phyloP scores from a whole-genome alignment of 2,113 vertebrate species.

The Dipodomys ordii region DNA sequence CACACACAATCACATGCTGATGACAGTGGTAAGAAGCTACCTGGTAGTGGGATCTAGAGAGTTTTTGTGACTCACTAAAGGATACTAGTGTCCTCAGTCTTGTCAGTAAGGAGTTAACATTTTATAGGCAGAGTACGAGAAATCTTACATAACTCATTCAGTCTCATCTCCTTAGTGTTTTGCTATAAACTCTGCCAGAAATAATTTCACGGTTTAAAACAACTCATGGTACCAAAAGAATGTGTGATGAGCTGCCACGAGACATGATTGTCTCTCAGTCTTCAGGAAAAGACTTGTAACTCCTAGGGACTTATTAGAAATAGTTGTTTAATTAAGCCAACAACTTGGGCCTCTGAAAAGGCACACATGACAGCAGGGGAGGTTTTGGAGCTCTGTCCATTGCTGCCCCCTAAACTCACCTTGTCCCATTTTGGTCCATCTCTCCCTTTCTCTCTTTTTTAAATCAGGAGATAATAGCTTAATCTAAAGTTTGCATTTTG shows the following conservation, averaged over 20 bases:
- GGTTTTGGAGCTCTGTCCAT: background rate
- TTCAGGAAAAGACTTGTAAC: constrained; percentile 83
- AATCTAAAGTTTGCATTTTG: background rate
- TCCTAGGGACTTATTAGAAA: constrained; percentile 85
- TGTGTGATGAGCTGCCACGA: constrained; percentile 87
- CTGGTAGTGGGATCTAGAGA: background rate
- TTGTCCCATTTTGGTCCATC: background rate
- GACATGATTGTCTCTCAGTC: constrained; percentile 85
- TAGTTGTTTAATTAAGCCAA: constrained; percentile 86
- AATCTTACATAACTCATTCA: constrained; percentile 87
- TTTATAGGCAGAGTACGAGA: constrained; percentile 55
- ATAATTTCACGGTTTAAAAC: constrained; percentile 91
- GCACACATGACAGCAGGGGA: constrained; percentile 40
- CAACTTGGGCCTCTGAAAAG: constrained; percentile 38
- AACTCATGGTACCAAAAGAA: constrained; percentile 89
- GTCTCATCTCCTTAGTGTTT: constrained; percentile 88
- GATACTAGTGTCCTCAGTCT: background rate
- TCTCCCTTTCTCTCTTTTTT: background rate
- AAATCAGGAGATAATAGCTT: background rate
- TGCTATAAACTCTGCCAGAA: constrained; percentile 89
- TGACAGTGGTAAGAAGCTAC: too few relatives aligned
- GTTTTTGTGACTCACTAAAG: background rate
- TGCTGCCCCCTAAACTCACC: background rate
- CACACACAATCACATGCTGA: too few relatives aligned
- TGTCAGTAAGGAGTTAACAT: constrained; percentile 83